Percentiles rank a stretch among this genome's conserved stretches.
Evolutionary conservation across 2,888 invertebrate genomes (phyloP).

Genomic region (Watsonalla binaria): DNA sequence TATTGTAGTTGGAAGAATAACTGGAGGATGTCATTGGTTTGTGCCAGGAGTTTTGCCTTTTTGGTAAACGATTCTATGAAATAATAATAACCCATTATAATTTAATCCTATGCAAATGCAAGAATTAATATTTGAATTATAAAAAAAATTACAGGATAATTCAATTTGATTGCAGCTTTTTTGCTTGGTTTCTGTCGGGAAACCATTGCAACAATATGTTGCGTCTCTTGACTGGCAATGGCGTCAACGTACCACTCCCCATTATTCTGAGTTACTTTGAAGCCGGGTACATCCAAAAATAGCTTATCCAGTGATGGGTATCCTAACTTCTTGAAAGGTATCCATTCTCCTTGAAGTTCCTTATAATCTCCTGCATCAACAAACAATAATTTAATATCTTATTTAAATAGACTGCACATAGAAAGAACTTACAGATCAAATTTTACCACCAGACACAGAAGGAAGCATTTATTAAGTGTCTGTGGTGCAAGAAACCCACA

Average conservation of each 20-base stretch:
- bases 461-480: too few species aligned
- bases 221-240: conserved; percentile 76
- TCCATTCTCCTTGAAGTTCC: conserved; percentile 79
- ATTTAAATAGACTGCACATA: too few species aligned
- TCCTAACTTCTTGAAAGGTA: conserved; percentile 81
- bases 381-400: background rate
- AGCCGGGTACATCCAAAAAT: conserved; percentile 76
- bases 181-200: conserved; percentile 66
- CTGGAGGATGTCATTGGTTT: conserved; percentile 49
- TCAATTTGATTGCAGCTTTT: conserved; percentile 51
- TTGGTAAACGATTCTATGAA: conserved; percentile 64
- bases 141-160: conserved; percentile 30
- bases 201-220: conserved; percentile 78
- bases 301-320: conserved; percentile 79
- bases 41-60: conserved; percentile 67
- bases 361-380: conserved; percentile 77
- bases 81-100: conserved; percentile 9
- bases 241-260: conserved; percentile 79
- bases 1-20: conserved; percentile 52
- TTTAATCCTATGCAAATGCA: background rate
- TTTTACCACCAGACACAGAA: too few species aligned
- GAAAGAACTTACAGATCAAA: too few species aligned
- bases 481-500: too few species aligned
- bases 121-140: conserved; percentile 6
- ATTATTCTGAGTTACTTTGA: conserved; percentile 71